Conservation (phyloP, 2,113 vertebrate genomes). For the Natator depressus region DNA sequence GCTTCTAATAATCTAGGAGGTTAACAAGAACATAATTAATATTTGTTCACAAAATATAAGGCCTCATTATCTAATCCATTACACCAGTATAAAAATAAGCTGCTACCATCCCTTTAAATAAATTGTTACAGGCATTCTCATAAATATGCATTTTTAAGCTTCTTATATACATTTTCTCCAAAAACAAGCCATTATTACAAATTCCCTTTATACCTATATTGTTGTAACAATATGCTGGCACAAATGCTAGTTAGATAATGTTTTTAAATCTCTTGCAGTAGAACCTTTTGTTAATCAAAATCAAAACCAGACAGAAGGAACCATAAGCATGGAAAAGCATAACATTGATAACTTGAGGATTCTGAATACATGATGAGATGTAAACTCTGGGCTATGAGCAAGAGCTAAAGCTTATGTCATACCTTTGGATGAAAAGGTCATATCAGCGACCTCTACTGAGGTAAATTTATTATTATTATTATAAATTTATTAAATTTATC, state of each 20-base stretch:
- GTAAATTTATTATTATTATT: background rate
- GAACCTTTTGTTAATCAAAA: background rate
- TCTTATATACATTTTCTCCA: background rate
- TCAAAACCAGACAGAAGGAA: background rate
- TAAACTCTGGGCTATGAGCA: background rate
- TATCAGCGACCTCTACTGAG: background rate
- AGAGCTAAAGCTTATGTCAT: background rate
- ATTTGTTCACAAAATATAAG: background rate
- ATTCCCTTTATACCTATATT: background rate
- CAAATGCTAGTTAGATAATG: background rate
- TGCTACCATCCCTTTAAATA: background rate
- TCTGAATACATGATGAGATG: background rate
- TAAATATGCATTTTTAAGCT: background rate
- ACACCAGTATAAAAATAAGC: background rate
- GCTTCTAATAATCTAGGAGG: background rate
- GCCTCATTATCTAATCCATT: background rate
- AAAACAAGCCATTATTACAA: background rate
- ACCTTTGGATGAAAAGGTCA: background rate
- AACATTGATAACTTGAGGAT: background rate
- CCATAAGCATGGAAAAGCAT: background rate
- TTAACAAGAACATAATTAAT: background rate
- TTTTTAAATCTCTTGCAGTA: background rate
- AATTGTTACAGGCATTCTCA: background rate
- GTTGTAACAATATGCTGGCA: background rate
- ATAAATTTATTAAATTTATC: background rate